Percentiles rank a stretch among this genome's conserved stretches.
Evolutionary conservation across 2,888 invertebrate species (phyloP).

Genomic region (Drosophila meridiana): DNA sequence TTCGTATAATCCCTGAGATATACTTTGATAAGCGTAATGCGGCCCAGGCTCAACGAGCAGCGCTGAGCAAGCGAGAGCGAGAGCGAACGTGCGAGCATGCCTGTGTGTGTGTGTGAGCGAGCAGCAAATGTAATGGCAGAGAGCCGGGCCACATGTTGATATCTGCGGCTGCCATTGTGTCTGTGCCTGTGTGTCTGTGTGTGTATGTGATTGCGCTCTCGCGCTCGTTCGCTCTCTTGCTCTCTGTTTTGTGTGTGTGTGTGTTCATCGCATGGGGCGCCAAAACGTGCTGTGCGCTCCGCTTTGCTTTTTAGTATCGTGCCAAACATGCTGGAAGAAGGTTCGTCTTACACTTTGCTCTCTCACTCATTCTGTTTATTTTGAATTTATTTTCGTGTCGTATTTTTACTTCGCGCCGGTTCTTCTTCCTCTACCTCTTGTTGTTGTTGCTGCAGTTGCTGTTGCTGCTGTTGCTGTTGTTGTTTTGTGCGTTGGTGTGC

Average conservation of each 20-base stretch:
- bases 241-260: constrained; percentile 31
- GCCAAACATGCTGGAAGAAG: constrained; percentile 83
- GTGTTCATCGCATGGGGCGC: constrained; percentile 67
- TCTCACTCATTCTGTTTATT: constrained; percentile 22
- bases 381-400: constrained; percentile 30
- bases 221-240: constrained; percentile 16
- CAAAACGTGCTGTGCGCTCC: constrained; percentile 60
- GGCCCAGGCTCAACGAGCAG: constrained; percentile 60
- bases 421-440: constrained; percentile 26
- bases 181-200: constrained; percentile 35
- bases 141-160: constrained; percentile 82
- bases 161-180: constrained; percentile 37
- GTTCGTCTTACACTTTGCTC: constrained; percentile 71
- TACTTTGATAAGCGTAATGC: constrained; percentile 82
- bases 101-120: constrained; percentile 28
- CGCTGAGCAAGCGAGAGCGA: constrained; percentile 25
- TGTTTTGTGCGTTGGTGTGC: constrained; percentile 57
- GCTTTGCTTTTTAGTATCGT: constrained; percentile 72
- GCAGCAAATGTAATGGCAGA: constrained; percentile 37
- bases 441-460: constrained; percentile 23
- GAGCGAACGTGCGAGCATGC: constrained; percentile 20
- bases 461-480: constrained; percentile 22
- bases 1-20: constrained; percentile 85
- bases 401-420: constrained; percentile 50
- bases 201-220: constrained; percentile 9